Evolutionary conservation across 2,113 vertebrate species (phyloP), one percentile per base, ranked within the genome.

Genomic region (Notothenia coriiceps): DNA sequence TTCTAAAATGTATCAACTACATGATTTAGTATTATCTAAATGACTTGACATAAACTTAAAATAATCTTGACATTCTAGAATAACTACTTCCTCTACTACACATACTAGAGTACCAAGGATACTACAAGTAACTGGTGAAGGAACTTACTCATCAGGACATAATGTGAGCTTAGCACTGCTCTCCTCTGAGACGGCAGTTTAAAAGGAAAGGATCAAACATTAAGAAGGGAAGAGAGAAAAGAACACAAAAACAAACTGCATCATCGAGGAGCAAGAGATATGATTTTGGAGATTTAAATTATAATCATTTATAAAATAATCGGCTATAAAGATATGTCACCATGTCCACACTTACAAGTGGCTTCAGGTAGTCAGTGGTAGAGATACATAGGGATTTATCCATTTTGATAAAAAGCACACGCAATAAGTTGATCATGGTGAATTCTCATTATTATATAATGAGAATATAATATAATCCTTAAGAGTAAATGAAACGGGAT

Each of bases 61-160:
- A 44, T 47, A 70, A 51, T 74, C 2, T 40, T 65, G n/a, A 77
- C 29, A 46, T 35, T 46, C 5, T 29, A 25, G 63, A 44, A 54
- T 29, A 43, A 33, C 25, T n/a, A 44, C 2, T 35, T 59, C 25
- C 54, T 86, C 69, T 80, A 84, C 35, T 40, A 40, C 35, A 75
- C 47, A 35, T 52, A 62, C 60, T 73, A 87, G 20, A 80, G 63
- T 18, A 60, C 15, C 25, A 52, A 64, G 12, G 52, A 56, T 46
- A 82, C 56, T 80, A 84, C 54, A 63, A 71, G 70, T 57, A 86
- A 79, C 84, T 85, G 22, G 50, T 85, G 73, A 93, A 87, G 61
- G 18, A 93, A 98, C 97, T 99, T 98, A 98, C 97, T 97, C 94
- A 89, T 96, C 68, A 88, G 90, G 89, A 91, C 93, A 92, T 95